Evolutionary conservation across 2,113 vertebrate species (phyloP), one percentile per base, ranked within the genome.

Genomic region (Vombatus ursinus): DNA sequence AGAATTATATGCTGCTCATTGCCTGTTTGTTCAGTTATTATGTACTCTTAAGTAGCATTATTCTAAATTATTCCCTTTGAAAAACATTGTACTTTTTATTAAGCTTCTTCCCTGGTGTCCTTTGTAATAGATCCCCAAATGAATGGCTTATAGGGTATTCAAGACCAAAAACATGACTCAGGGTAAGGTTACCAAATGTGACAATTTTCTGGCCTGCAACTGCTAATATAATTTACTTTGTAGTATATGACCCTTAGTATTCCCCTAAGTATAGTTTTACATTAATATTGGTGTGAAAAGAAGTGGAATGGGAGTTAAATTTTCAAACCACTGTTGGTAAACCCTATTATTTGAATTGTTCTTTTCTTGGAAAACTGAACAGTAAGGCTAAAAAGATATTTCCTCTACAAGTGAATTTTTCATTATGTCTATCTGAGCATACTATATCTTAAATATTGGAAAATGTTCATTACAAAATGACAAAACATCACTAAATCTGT

Each of bases 21-120:
- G 97, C 92, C 96, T 98, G 97, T 98, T 98, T 98, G 97, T 97
- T 98, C 97, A 98, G 94, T 96, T 96, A 98, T 95, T 95, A 98
- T 1, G 77, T 94, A 96, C 92, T 96, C 16, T 1, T 94, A 97
- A 96, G 96, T 16, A 96, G 95, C 92, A 97, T 94, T 97, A 97
- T 96, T 98, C 95, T 97, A 96, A 96, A 97, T 96, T 96, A 97
- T 53, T 97, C 91, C 77, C 9, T 97, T 96, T 96, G 95, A 98
- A 98, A 98, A 98, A 97, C 22, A 94, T 0, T 24, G 48, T 49
- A 96, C 52, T 95, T 98, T 94, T 97, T 95, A 98, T 96, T 90
- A 96, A 89, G 25, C 44, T 25, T 95, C 96, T 92, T 97, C 91
- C 61, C 47, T 50, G 14, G 48, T 51, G n/a, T 25, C 97, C 49